A percentile compares a stretch with the other conserved stretches of the same genome.
phyloP scores from a whole-genome alignment of 1,140 invertebrate species.

The Ceratoteleas bidentatus region DNA sequence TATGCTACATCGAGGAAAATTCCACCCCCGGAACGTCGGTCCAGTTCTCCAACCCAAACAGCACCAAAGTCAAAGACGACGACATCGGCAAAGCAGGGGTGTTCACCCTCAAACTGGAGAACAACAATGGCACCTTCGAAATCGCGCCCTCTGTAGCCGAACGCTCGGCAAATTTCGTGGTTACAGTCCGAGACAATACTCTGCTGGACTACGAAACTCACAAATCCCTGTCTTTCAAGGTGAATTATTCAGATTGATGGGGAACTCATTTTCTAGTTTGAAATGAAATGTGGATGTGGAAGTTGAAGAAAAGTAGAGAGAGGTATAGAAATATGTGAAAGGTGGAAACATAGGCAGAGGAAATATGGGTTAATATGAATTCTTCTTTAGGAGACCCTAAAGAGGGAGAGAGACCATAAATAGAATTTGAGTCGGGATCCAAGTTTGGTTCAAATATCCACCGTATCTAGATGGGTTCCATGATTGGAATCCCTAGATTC shows the following conservation, averaged over 20 bases:
- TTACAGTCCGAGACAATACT: slow-evolving; percentile 90
- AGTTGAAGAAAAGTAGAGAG: too few species aligned
- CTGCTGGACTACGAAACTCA: slow-evolving; percentile 91
- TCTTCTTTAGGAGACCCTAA: too few species aligned
- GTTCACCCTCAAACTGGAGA: slow-evolving; percentile 88
- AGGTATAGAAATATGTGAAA: too few species aligned
- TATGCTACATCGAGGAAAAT: slow-evolving; percentile 90
- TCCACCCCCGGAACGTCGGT: slow-evolving; percentile 89
- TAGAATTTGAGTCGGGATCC: too few species aligned
- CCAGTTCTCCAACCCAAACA: slow-evolving; percentile 86
- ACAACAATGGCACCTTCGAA: slow-evolving; percentile 93
- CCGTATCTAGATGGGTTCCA: too few species aligned
- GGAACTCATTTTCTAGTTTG: neutral
- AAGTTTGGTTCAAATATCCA: too few species aligned
- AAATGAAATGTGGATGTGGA: neutral
- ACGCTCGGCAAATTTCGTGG: slow-evolving; percentile 88
- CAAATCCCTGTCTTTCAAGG: slow-evolving; percentile 87
- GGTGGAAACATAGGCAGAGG: too few species aligned
- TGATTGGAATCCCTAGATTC: too few species aligned
- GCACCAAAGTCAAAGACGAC: slow-evolving; percentile 87
- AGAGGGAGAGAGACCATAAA: too few species aligned
- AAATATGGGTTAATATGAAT: too few species aligned
- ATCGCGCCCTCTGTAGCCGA: slow-evolving; percentile 93
- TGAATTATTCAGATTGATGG: neutral
- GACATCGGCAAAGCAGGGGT: slow-evolving; percentile 91